phyloP scores from a whole-genome alignment of 2,797 vertebrate genomes.

The Cyclura pinguis region DNA sequence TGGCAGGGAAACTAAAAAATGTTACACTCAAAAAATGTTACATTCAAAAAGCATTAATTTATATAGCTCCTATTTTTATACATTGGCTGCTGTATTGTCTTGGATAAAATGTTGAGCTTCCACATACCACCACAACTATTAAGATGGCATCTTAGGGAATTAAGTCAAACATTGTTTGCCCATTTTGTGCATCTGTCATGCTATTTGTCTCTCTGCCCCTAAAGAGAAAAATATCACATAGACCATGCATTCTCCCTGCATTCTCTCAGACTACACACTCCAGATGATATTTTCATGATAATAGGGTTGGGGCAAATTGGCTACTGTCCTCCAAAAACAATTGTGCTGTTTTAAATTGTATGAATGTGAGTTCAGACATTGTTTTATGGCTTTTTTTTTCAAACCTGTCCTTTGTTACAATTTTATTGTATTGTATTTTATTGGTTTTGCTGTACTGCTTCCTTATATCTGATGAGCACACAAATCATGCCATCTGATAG shows the following conservation, averaged over 20 bases:
- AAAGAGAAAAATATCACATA: neutral
- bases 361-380: neutral
- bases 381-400: no score
- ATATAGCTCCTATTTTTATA: neutral
- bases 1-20: neutral
- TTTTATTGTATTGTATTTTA: neutral
- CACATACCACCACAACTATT: neutral
- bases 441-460: conserved; percentile 4
- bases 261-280: neutral
- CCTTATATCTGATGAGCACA: neutral
- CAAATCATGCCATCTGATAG: neutral
- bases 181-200: neutral
- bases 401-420: accelerated
- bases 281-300: neutral
- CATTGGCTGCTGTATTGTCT: neutral
- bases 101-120: neutral
- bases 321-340: neutral
- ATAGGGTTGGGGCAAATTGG: neutral
- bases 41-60: neutral
- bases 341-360: neutral
- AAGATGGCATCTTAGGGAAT: neutral
- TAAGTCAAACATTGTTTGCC: neutral
- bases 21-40: neutral
- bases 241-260: neutral
- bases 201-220: neutral